A percentile compares a stretch with the other conserved stretches of the same genome.
Conservation (phyloP, 2,113 vertebrate genomes). For the Grus americana region DNA sequence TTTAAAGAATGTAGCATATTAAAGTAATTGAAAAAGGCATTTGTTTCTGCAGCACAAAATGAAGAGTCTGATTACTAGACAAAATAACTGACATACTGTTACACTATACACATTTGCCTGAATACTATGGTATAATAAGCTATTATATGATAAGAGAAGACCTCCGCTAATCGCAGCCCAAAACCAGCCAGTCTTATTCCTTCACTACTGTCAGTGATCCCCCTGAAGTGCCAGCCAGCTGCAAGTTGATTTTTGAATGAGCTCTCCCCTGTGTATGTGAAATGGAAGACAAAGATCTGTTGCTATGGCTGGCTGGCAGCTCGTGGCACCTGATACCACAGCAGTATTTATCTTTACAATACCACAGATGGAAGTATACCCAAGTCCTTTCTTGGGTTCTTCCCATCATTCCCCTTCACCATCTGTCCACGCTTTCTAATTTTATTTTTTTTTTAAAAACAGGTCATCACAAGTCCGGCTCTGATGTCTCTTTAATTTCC, state of each 20-base stretch:
- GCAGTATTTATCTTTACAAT: neutral
- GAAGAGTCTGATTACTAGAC: neutral
- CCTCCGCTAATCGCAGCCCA: neutral
- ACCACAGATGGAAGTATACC: neutral
- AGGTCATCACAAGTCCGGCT: neutral
- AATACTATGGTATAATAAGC: neutral
- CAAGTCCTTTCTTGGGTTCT: accelerated
- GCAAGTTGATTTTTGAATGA: neutral
- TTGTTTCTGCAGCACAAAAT: constrained; percentile 1
- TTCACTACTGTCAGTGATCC: neutral
- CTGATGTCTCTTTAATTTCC: neutral
- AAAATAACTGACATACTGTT: neutral
- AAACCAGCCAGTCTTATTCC: neutral
- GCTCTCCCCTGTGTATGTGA: neutral
- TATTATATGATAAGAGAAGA: neutral
- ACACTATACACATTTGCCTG: neutral
- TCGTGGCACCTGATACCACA: neutral
- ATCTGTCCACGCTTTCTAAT: accelerated
- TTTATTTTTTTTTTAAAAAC: neutral
- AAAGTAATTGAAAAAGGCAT: neutral
- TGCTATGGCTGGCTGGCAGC: neutral
- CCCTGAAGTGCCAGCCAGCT: neutral
- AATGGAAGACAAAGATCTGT: neutral
- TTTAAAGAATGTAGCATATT: neutral
- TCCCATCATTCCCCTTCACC: neutral